A percentile compares a stretch with the other conserved stretches of the same genome.
These are phyloP conservation scores for Liparis tanakae DNA, from an alignment of 2,797 vertebrate species.

Conservation along the genomic window DNA sequence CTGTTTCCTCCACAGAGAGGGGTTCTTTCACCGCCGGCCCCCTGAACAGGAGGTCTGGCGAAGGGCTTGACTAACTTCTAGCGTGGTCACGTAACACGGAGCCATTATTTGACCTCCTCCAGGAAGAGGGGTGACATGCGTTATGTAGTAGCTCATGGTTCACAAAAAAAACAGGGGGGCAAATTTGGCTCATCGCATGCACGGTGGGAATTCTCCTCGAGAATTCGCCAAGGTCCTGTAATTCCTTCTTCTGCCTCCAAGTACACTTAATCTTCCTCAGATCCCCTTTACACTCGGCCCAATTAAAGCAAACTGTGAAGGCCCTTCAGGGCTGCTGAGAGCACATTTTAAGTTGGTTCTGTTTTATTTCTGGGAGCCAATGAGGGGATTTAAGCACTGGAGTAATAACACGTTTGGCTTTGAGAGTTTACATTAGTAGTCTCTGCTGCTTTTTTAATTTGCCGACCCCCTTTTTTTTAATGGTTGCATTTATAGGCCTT, in stretches of 20 bases:
- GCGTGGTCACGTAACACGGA: slow-evolving; percentile 43
- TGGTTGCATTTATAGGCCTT: not conserved
- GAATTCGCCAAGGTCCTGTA: slow-evolving; percentile 54
- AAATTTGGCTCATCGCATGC: slow-evolving; percentile 15
- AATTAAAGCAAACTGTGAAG: slow-evolving; percentile 9
- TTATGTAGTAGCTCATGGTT: slow-evolving; percentile 3
- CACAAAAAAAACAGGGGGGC: slow-evolving; percentile 2
- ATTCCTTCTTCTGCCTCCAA: not conserved
- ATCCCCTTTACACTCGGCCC: not conserved
- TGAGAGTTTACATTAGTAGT: not conserved
- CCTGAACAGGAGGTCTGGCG: slow-evolving; percentile 39
- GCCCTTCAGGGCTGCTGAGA: not conserved
- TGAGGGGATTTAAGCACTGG: not conserved
- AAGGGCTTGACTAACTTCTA: slow-evolving; percentile 35
- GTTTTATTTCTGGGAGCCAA: not conserved
- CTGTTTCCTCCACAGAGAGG: slow-evolving; percentile 77
- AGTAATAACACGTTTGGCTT: not conserved
- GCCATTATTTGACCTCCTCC: slow-evolving; percentile 29
- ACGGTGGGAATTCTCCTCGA: slow-evolving; percentile 3
- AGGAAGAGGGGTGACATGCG: slow-evolving; percentile 21
- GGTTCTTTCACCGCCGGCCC: slow-evolving; percentile 65
- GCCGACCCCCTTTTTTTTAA: not conserved
- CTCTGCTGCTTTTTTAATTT: not conserved
- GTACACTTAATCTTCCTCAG: not conserved
- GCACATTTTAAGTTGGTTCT: not conserved